These are phyloP conservation scores for Artibeus jamaicensis DNA, from an alignment of 2,797 vertebrate genomes.

Conservation along the genomic window DNA sequence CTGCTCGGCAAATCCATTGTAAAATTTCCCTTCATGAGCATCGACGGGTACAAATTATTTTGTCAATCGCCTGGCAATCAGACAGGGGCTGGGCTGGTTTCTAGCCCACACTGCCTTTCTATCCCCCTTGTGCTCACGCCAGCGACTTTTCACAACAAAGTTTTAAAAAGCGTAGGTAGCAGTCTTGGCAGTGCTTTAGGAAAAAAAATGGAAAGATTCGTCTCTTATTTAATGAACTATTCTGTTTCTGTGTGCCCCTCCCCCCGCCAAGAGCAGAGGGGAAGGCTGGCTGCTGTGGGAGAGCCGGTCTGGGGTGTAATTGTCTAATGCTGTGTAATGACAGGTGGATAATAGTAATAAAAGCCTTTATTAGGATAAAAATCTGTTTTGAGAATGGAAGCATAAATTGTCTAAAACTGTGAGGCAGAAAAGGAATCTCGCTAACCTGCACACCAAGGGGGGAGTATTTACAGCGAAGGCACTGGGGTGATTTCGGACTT, in stretches of 20 bases:
- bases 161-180: slow-evolving; percentile 84
- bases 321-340: slow-evolving; percentile 81
- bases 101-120: slow-evolving; percentile 85
- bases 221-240: slow-evolving; percentile 79
- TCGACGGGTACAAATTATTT: slow-evolving; percentile 97
- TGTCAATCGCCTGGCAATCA: slow-evolving; percentile 93
- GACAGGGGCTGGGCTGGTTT: slow-evolving; percentile 83
- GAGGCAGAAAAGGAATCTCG: slow-evolving; percentile 46
- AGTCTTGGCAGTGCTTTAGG: slow-evolving; percentile 77
- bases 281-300: slow-evolving; percentile 67
- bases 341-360: slow-evolving; percentile 83
- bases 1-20: slow-evolving; percentile 92
- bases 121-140: slow-evolving; percentile 79
- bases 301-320: slow-evolving; percentile 74
- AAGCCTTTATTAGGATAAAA: slow-evolving; percentile 81
- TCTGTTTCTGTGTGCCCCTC: slow-evolving; percentile 74
- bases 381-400: slow-evolving; percentile 80
- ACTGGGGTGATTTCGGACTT: not conserved
- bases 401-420: slow-evolving; percentile 75
- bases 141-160: slow-evolving; percentile 83
- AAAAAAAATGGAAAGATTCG: slow-evolving; percentile 48
- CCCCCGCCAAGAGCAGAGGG: slow-evolving; percentile 57
- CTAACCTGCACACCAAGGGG: not conserved
- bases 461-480: slow-evolving; percentile 24
- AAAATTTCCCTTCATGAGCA: slow-evolving; percentile 89